Conservation (phyloP, 2,797 vertebrate species). For the Spheniscus humboldti region DNA sequence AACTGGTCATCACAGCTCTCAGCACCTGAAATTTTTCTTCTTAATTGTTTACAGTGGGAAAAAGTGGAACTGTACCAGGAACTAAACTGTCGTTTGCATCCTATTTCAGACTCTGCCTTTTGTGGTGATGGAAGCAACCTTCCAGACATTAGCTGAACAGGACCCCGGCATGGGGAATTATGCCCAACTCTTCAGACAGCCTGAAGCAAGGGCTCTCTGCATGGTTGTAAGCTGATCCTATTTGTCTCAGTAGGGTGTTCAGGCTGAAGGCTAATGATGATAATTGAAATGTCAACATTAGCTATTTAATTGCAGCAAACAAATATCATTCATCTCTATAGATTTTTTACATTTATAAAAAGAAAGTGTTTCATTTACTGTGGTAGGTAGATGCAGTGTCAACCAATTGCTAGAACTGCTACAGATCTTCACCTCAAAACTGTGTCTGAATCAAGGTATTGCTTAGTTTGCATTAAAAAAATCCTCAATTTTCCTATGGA, state of each 20-base stretch:
- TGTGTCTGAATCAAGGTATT: not conserved
- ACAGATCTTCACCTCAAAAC: not conserved
- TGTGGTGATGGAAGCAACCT: not conserved
- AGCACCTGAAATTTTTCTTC: not conserved
- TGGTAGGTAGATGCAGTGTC: not conserved
- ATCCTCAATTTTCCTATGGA: not conserved
- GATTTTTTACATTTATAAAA: not conserved
- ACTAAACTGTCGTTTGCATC: not conserved
- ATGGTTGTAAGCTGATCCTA: not conserved
- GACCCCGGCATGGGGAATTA: not conserved
- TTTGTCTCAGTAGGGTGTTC: not conserved
- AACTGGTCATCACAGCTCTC: not conserved
- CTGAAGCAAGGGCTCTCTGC: not conserved
- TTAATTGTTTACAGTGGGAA: not conserved
- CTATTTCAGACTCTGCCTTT: not conserved
- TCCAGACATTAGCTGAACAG: not conserved
- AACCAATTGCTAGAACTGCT: not conserved
- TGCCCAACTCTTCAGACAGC: not conserved
- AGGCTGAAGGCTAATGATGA: not conserved
- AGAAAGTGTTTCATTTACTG: not conserved
- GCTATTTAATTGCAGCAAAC: constrained; percentile 22
- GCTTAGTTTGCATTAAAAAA: not conserved
- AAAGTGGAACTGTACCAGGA: not conserved
- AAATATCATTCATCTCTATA: not conserved
- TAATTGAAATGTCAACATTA: constrained; percentile 7